Conservation (phyloP, 2,797 vertebrate species). For the Scolopax bukidnonensis region DNA sequence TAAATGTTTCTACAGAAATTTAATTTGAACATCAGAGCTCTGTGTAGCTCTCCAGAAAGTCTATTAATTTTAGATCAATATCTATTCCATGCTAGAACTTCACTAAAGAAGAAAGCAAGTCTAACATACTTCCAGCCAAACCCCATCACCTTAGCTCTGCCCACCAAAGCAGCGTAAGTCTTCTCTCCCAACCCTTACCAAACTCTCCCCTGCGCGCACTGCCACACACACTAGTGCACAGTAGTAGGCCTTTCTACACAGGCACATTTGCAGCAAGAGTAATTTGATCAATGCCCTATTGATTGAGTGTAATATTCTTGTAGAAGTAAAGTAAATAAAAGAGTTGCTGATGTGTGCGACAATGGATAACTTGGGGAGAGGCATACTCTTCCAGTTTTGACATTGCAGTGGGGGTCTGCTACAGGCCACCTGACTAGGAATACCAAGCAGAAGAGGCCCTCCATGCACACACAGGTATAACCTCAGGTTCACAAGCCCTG, state of each 20-base stretch:
- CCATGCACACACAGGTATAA: neutral
- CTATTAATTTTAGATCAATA: constrained; percentile 8
- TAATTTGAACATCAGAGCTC: neutral
- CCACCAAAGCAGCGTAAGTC: neutral
- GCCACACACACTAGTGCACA: neutral
- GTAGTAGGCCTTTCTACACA: neutral
- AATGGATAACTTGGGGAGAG: neutral
- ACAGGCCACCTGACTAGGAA: neutral
- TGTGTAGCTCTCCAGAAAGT: neutral
- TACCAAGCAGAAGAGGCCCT: neutral
- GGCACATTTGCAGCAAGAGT: neutral
- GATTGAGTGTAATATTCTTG: neutral
- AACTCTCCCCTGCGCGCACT: neutral
- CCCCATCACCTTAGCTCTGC: neutral
- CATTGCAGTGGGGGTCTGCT: neutral
- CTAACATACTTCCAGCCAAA: neutral
- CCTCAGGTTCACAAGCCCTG: neutral
- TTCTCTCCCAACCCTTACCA: neutral
- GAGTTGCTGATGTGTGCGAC: neutral
- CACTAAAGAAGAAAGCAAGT: neutral
- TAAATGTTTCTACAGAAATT: neutral
- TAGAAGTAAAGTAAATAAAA: neutral
- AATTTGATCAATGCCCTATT: neutral
- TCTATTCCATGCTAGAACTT: neutral
- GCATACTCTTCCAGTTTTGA: neutral